Percentiles rank a stretch among this genome's conserved stretches.
Evolutionary conservation across 1,140 invertebrate genomes (phyloP).

Genomic region (Solenopsis invicta): DNA sequence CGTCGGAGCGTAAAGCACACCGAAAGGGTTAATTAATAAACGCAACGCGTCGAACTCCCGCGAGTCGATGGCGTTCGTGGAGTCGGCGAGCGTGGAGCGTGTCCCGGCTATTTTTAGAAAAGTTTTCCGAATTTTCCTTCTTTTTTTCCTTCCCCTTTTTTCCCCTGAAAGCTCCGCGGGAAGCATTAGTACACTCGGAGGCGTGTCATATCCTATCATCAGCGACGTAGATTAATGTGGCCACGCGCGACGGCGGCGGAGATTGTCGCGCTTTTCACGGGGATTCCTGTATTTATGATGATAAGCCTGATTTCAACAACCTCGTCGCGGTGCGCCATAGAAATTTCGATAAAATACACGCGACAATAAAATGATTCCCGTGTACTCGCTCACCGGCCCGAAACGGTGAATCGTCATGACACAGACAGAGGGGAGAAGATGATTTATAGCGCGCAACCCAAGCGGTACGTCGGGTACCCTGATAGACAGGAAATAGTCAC

Average conservation of each 20-base stretch:
- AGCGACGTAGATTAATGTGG: conserved; percentile 59
- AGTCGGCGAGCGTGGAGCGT: conserved; percentile 34
- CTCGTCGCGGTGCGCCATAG: conserved; percentile 30
- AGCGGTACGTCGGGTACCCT: conserved; percentile 18
- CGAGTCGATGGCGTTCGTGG: conserved; percentile 7
- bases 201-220: conserved; percentile 63
- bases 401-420: conserved; percentile 39
- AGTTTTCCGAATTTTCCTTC: conserved; percentile 41
- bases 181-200: conserved; percentile 59
- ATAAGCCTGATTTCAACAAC: conserved; percentile 56
- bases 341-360: conserved; percentile 58
- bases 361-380: conserved; percentile 62
- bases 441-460: conserved; percentile 44
- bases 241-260: conserved; percentile 12
- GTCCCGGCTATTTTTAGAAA: conserved; percentile 46
- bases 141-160: background rate
- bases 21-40: conserved; percentile 65
- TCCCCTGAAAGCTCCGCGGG: conserved; percentile 15
- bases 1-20: conserved; percentile 48
- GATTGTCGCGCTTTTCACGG: conserved; percentile 60
- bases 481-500: conserved; percentile 58
- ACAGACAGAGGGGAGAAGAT: conserved; percentile 2
- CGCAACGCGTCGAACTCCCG: conserved; percentile 47
- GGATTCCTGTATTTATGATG: conserved; percentile 61
- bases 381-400: conserved; percentile 31